Evolutionary conservation across 2,113 vertebrate genomes (phyloP), one percentile per base, ranked within the genome.

Genomic region (Phrynosoma blainvillii): DNA sequence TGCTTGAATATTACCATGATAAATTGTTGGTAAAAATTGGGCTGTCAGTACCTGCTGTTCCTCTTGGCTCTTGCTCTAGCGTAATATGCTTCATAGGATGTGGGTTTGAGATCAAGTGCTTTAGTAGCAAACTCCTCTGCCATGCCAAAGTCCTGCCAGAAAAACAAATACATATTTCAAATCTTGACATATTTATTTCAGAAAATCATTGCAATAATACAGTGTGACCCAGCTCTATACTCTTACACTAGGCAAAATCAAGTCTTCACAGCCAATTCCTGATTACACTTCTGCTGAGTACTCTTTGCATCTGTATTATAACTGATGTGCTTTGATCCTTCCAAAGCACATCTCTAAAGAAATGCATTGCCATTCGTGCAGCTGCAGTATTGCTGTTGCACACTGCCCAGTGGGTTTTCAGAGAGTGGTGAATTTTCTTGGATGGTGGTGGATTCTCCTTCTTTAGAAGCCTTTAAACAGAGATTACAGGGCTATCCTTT

Each of bases 111-210:
- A 94, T 99, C 99, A 85, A 99, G 90, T 8, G 99, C 99, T 96
- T 99, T 99, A 85, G 98, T 98, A 86, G 99, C 99, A 96, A 99
- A 99, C 93, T 99, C 99, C 88, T 99, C 99, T 65, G 99, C 99
- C 98, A 99, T 97, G 81, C 99, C 99, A 74, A 99, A 99, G 94
- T 99, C 99, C 99, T 99, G 73, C 66, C 6, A 74, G 84, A 71
- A 79, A 85, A 90, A 89, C 1, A 47, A 96, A 23, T 86, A 12
- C 92, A 42, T 2, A 23, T 47, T 21, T 1, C 27, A 32, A 54
- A 52, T n/a, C 0, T 56, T 32, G 27, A n/a, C 52, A 79, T 70
- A 40, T 42, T 82, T 13, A 52, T 83, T 68, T 32, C 13, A 16
- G 20, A 30, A 79, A 62, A 80, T 40, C 54, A 56, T 5, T 25